Percentiles rank a stretch among this genome's conserved stretches.
Conservation (phyloP, 2,888 invertebrate species). For the Crossocerus cetratus region DNA sequence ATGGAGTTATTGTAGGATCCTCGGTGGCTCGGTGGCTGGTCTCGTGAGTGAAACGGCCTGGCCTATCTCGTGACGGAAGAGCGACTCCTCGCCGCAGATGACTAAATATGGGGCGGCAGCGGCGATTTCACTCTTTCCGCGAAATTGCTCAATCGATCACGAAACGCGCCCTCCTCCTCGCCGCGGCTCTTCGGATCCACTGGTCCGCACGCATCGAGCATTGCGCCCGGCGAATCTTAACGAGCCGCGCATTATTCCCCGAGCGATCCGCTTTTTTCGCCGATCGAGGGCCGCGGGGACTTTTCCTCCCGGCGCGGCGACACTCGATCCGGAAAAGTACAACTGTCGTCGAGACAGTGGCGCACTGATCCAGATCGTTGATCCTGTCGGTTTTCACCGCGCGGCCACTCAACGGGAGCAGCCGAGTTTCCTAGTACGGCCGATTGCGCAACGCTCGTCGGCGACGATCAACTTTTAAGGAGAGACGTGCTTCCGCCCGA, state of each 20-base stretch:
- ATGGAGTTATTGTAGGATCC: no score
- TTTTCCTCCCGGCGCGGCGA: no score
- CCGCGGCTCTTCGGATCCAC: no score
- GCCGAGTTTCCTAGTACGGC: conserved; percentile 3
- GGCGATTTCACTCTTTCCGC: conserved; percentile 44
- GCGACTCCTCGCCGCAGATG: conserved; percentile 14
- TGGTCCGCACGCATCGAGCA: no score
- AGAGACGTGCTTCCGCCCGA: conserved; percentile 21
- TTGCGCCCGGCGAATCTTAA: no score
- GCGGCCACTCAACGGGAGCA: neutral
- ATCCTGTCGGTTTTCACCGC: conserved; percentile 16
- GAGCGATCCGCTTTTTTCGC: no score
- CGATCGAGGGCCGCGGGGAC: no score
- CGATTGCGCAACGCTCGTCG: conserved; percentile 34
- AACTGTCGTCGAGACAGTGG: conserved; percentile 23
- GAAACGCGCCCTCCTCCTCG: no score
- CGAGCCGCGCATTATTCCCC: no score
- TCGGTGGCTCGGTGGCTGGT: no score
- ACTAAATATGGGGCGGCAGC: conserved; percentile 32
- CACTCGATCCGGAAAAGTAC: neutral
- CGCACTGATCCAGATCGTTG: conserved; percentile 25
- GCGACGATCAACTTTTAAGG: conserved; percentile 14
- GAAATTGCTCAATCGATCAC: conserved; percentile 44
- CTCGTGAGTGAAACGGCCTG: conserved; percentile 19
- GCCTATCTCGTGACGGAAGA: conserved; percentile 37